phyloP scores from a whole-genome alignment of 2,888 invertebrate genomes.

The Lasioglossum villosulum region DNA sequence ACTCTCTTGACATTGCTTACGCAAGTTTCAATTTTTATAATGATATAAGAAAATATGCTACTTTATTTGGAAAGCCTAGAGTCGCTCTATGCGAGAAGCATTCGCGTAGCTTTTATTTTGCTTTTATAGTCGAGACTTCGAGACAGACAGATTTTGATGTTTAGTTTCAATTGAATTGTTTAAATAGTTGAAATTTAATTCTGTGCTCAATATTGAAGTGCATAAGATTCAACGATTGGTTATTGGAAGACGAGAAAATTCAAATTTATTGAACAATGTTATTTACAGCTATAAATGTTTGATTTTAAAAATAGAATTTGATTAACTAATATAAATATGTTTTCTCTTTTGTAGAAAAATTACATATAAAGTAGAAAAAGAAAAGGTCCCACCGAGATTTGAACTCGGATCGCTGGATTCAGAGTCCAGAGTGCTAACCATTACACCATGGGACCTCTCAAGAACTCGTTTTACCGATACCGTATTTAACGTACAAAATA shows the following conservation, averaged over 20 bases:
- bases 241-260: neutral
- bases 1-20: neutral
- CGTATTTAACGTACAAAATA: neutral
- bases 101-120: neutral
- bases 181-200: neutral
- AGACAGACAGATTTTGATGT: neutral
- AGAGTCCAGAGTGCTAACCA: constrained; percentile 93
- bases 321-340: neutral
- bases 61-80: neutral
- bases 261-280: neutral
- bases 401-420: constrained; percentile 93
- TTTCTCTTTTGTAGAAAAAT: neutral
- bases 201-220: neutral
- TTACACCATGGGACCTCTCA: constrained; percentile 89
- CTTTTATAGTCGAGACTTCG: neutral
- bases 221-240: neutral
- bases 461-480: accelerated
- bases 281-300: neutral
- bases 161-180: neutral
- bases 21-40: neutral
- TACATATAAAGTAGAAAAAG: neutral
- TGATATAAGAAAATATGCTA: neutral
- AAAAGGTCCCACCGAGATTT: constrained; percentile 90
- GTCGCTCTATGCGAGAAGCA: neutral
- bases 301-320: neutral